Evolutionary conservation across 53 echinoderm and acorn worm species (phyloP).

Genomic region (Echinometra lucunter): DNA sequence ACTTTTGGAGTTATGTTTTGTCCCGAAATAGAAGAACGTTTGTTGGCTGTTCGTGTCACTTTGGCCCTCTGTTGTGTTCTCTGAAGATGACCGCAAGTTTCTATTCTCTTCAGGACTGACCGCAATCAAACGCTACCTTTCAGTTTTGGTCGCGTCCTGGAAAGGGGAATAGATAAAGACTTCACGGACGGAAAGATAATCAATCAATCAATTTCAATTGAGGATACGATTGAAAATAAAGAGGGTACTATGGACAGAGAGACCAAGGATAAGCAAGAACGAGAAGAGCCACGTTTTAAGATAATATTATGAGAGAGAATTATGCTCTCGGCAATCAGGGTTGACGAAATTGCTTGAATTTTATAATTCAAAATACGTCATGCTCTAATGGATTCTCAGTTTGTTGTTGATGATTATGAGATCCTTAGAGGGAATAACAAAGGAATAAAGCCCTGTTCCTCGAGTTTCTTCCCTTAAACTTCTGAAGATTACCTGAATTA

Average conservation of each 20-base stretch:
- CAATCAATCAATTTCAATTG: constrained; percentile 26
- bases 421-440: background rate
- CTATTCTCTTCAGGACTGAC: constrained; percentile 13
- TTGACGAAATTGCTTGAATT: too few relatives aligned
- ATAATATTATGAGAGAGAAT: background rate
- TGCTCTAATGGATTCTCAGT: too few relatives aligned
- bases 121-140: background rate
- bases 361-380: too few relatives aligned
- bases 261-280: background rate
- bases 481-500: background rate
- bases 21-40: background rate
- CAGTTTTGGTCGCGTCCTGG: constrained; percentile 2
- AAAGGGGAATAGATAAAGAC: background rate
- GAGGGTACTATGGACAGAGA: background rate
- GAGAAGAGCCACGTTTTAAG: background rate
- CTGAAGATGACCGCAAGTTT: constrained; percentile 20
- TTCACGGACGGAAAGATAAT: background rate
- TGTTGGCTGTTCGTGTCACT: constrained; percentile 3
- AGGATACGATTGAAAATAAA: background rate
- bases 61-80: background rate
- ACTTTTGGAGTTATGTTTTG: background rate
- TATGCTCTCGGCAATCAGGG: too few relatives aligned
- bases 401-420: too few relatives aligned
- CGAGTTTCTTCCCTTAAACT: background rate
- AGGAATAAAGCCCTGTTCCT: background rate